Conservation (phyloP, 2,113 vertebrate species). For the Amphilophus citrinellus region DNA sequence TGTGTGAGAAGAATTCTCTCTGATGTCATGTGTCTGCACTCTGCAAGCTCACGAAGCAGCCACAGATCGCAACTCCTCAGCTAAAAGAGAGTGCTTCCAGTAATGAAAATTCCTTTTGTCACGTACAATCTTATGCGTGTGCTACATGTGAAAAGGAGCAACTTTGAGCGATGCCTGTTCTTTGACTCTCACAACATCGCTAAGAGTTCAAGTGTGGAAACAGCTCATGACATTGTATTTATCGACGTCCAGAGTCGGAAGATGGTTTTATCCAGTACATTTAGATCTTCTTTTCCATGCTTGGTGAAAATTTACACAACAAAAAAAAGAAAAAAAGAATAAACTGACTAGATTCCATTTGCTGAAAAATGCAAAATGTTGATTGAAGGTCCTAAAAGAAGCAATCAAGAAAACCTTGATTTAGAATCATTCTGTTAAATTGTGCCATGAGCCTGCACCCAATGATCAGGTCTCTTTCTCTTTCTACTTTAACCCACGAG, state of each 20-base stretch:
- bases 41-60: neutral
- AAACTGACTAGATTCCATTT: neutral
- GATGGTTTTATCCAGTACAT: neutral
- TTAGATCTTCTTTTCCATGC: neutral
- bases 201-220: neutral
- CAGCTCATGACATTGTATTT: neutral
- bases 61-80: neutral
- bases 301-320: neutral
- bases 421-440: neutral
- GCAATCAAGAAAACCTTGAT: neutral
- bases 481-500: neutral
- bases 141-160: neutral
- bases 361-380: neutral
- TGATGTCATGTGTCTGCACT: neutral
- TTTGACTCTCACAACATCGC: neutral
- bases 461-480: neutral
- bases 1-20: neutral
- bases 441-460: neutral
- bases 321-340: neutral
- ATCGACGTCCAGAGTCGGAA: neutral
- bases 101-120: neutral
- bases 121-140: neutral
- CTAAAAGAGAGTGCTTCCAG: neutral
- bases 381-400: conserved; percentile 8
- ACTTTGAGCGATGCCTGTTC: neutral